These are phyloP conservation scores for Ceriagrion tenellum DNA, from an alignment of 2,888 invertebrate species.

Conservation along the genomic window DNA sequence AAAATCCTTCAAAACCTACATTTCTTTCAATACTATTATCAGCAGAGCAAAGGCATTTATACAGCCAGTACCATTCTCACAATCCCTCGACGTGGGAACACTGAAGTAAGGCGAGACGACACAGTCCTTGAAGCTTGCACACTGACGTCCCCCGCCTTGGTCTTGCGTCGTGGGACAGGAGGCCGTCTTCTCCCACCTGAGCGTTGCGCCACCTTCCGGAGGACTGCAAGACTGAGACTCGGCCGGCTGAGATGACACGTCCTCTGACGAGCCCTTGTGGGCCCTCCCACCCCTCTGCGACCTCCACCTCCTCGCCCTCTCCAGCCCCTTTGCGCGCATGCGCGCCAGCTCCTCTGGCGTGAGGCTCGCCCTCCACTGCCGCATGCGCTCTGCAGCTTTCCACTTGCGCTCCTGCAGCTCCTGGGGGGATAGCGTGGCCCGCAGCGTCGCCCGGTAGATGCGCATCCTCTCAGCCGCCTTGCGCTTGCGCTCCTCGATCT, in stretches of 20 bases:
- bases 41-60: too few species aligned
- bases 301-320: neutral
- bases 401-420: conserved; percentile 17
- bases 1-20: too few species aligned
- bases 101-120: neutral
- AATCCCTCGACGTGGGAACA: neutral
- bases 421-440: neutral
- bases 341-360: neutral
- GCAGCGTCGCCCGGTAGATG: neutral
- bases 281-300: neutral
- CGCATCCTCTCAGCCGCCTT: neutral
- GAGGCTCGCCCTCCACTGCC: neutral
- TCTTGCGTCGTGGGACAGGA: neutral
- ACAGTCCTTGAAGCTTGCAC: neutral
- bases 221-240: neutral
- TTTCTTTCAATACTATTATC: too few species aligned
- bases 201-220: neutral
- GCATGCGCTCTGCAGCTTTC: neutral
- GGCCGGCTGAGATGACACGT: too few species aligned
- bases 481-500: neutral
- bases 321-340: neutral
- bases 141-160: neutral
- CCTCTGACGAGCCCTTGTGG: neutral
- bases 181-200: neutral
- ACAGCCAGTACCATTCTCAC: neutral